phyloP scores from a whole-genome alignment of 2,888 invertebrate genomes.

The Cremastinae sp. region DNA sequence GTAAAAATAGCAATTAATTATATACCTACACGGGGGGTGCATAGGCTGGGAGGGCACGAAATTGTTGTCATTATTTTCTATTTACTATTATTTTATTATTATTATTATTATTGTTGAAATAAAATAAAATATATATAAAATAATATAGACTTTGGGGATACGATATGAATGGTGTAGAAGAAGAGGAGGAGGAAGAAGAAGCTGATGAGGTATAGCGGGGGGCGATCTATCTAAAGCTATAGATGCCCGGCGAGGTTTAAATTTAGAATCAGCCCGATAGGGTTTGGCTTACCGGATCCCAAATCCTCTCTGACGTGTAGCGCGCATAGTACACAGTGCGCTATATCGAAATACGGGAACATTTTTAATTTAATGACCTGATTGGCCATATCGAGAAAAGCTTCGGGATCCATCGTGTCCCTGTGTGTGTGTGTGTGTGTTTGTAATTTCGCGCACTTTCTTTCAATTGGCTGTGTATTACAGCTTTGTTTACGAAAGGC shows the following conservation, averaged over 20 bases:
- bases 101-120: too few relatives aligned
- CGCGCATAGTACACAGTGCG: slow-evolving; percentile 97
- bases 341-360: slow-evolving; percentile 99
- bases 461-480: neutral
- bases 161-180: slow-evolving; percentile 22
- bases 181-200: slow-evolving; percentile 9
- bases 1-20: too few relatives aligned
- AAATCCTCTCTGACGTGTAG: slow-evolving; percentile 97
- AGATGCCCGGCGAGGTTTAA: slow-evolving; percentile 71
- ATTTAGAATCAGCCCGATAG: slow-evolving; percentile 76
- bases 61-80: too few relatives aligned
- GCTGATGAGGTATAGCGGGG: slow-evolving; percentile 42
- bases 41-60: too few relatives aligned
- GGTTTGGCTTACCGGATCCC: slow-evolving; percentile 88
- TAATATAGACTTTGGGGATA: too few relatives aligned
- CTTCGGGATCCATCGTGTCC: slow-evolving; percentile 93
- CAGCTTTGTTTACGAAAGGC: neutral
- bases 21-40: too few relatives aligned
- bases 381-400: slow-evolving; percentile 98
- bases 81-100: too few relatives aligned
- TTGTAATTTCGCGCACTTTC: slow-evolving; percentile 7
- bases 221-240: slow-evolving; percentile 67
- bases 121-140: too few relatives aligned
- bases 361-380: slow-evolving; percentile 99
- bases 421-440: too few relatives aligned